Percentiles rank a stretch among this genome's conserved stretches.
phyloP scores from a whole-genome alignment of 2,888 invertebrate species.

The Epirrhoe tristata region DNA sequence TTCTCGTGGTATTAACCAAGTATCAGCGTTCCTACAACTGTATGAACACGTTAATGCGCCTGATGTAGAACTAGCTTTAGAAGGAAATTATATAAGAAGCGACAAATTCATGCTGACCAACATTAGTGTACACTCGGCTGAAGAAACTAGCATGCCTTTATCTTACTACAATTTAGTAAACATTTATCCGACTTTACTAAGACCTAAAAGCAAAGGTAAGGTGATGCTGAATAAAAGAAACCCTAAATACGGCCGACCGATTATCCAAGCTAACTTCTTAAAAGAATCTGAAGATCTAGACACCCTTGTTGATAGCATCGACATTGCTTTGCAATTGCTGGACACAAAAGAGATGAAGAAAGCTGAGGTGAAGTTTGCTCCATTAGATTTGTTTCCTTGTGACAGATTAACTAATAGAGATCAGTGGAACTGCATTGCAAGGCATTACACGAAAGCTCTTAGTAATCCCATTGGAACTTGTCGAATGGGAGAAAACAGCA shows the following conservation, averaged over 20 bases:
- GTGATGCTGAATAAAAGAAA: constrained; percentile 76
- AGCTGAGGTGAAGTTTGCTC: constrained; percentile 75
- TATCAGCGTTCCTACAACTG: constrained; percentile 77
- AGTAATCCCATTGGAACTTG: constrained; percentile 79
- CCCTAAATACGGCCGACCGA: constrained; percentile 77
- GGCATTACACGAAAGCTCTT: constrained; percentile 80
- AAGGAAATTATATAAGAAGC: constrained; percentile 78
- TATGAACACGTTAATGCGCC: constrained; percentile 77
- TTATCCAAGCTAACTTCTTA: constrained; percentile 77
- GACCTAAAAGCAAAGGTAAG: constrained; percentile 78
- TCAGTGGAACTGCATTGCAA: constrained; percentile 80
- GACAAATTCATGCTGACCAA: constrained; percentile 80
- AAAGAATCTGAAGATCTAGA: constrained; percentile 79
- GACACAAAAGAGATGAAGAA: constrained; percentile 78
- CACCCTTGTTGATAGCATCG: constrained; percentile 76
- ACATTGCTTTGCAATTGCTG: constrained; percentile 76
- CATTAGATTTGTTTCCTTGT: constrained; percentile 77
- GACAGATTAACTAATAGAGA: constrained; percentile 75
- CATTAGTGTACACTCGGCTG: constrained; percentile 70
- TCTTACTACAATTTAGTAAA: constrained; percentile 79
- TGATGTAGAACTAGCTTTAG: constrained; percentile 73
- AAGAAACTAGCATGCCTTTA: constrained; percentile 74
- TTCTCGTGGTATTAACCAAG: constrained; percentile 76
- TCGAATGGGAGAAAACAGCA: constrained; percentile 75
- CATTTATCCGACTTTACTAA: constrained; percentile 71